A percentile compares a stretch with the other conserved stretches of the same genome.
Conservation (phyloP, 2,113 vertebrate species). For the Neoarius graeffei region DNA sequence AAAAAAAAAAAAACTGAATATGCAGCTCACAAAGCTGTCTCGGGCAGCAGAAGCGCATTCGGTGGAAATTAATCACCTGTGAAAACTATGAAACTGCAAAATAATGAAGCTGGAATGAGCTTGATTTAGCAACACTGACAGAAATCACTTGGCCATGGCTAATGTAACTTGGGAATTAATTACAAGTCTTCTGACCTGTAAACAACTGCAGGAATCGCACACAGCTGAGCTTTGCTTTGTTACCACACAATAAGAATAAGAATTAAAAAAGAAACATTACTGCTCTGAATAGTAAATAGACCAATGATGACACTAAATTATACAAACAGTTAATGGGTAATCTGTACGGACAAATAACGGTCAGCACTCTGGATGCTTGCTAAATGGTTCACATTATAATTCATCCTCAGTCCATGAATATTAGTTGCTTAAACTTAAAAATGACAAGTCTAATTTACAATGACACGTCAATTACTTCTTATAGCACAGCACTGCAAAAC, state of each 20-base stretch:
- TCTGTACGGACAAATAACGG: not conserved
- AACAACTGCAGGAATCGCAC: slow-evolving; percentile 13
- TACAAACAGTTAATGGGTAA: slow-evolving; percentile 3
- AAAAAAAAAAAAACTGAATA: slow-evolving; percentile 31
- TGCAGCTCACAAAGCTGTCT: slow-evolving; percentile 44
- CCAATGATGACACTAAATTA: not conserved
- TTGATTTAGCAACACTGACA: slow-evolving; percentile 31
- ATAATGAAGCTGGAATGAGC: slow-evolving; percentile 42
- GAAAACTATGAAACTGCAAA: slow-evolving; percentile 39
- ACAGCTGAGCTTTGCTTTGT: slow-evolving; percentile 5
- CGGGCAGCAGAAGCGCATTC: slow-evolving; percentile 28
- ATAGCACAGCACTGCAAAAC: not conserved
- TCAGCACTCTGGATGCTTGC: not conserved
- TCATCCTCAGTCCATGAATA: not conserved
- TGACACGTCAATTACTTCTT: not conserved
- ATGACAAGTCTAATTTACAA: not conserved
- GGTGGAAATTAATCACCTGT: slow-evolving; percentile 53
- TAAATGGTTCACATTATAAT: not conserved
- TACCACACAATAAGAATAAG: not conserved
- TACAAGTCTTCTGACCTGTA: slow-evolving; percentile 35
- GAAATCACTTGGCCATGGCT: slow-evolving; percentile 41
- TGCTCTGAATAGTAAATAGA: not conserved
- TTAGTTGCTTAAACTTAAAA: not conserved
- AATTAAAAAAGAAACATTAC: not conserved
- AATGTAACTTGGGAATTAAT: slow-evolving; percentile 34